These are phyloP conservation scores for Cephus rjabovi DNA, from an alignment of 2,888 invertebrate genomes.

Conservation along the genomic window DNA sequence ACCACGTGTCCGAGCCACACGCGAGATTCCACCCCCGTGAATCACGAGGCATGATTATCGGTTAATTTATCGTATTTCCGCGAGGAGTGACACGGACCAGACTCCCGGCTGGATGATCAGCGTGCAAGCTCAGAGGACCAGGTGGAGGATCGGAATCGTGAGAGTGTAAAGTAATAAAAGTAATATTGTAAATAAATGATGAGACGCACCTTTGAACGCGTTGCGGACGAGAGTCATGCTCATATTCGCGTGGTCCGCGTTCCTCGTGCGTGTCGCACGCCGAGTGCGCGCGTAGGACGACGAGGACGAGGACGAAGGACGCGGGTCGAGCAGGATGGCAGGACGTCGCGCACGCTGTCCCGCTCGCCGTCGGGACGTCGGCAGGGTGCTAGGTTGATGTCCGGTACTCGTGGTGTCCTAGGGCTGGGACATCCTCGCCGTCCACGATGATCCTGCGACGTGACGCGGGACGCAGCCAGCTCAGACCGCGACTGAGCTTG, in stretches of 20 bases:
- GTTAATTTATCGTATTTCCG: not conserved
- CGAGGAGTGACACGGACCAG: not conserved
- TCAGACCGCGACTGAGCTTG: not conserved
- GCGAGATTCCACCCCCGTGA: not conserved
- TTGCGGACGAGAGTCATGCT: constrained; percentile 66
- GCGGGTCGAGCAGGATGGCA: constrained; percentile 19
- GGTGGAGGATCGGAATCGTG: not conserved
- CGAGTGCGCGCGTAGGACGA: not conserved
- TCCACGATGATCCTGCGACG: not conserved
- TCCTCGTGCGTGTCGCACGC: constrained; percentile 8
- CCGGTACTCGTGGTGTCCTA: not conserved
- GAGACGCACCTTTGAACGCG: constrained; percentile 58
- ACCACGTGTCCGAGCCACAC: not conserved
- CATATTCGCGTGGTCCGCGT: constrained; percentile 54
- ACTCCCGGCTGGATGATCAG: not conserved
- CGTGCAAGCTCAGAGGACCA: not conserved
- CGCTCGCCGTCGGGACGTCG: constrained; percentile 8
- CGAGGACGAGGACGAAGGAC: constrained; percentile 3
- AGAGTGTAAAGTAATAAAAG: not conserved
- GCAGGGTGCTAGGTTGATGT: not conserved
- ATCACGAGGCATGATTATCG: not conserved
- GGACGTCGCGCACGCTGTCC: constrained; percentile 8
- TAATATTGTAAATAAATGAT: not conserved
- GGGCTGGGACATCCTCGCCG: not conserved
- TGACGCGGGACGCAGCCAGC: not conserved